These are phyloP conservation scores for Scaptomyza parva DNA, from an alignment of 2,888 invertebrate genomes.

Conservation along the genomic window DNA sequence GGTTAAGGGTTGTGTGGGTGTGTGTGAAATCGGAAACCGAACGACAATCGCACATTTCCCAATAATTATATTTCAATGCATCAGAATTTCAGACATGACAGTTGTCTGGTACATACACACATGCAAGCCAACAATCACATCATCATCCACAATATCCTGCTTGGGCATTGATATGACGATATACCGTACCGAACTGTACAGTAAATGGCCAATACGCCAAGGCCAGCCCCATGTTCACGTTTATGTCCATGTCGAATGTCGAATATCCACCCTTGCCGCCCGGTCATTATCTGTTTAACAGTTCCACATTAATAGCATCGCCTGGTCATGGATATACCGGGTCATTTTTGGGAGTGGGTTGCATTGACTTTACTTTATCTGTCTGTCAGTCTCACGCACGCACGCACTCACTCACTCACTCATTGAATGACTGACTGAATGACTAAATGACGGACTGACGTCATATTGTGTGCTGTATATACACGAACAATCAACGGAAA, in stretches of 20 bases:
- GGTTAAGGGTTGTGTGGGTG: no score
- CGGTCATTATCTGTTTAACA: slow-evolving; percentile 82
- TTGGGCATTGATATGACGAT: slow-evolving; percentile 54
- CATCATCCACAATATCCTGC: slow-evolving; percentile 38
- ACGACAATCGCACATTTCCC: slow-evolving; percentile 82
- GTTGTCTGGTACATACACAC: slow-evolving; percentile 73
- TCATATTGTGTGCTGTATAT: slow-evolving; percentile 54
- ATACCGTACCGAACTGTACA: slow-evolving; percentile 2
- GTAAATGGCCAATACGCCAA: slow-evolving; percentile 20
- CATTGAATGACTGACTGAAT: slow-evolving; percentile 4
- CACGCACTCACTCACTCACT: not conserved
- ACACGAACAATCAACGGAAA: slow-evolving; percentile 67
- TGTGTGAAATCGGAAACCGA: slow-evolving; percentile 70
- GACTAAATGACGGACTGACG: slow-evolving; percentile 24
- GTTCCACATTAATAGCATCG: slow-evolving; percentile 74
- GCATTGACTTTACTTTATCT: not conserved
- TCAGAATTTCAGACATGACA: slow-evolving; percentile 74
- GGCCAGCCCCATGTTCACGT: slow-evolving; percentile 14
- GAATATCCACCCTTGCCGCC: slow-evolving; percentile 15
- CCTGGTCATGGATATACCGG: slow-evolving; percentile 64
- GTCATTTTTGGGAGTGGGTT: slow-evolving; percentile 24
- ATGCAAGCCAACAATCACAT: slow-evolving; percentile 46
- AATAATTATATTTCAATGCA: slow-evolving; percentile 83
- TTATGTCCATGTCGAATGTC: slow-evolving; percentile 15
- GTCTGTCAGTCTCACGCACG: slow-evolving; percentile 11